phyloP scores from a whole-genome alignment of 1,140 invertebrate species.

The Heliconius hermathena region DNA sequence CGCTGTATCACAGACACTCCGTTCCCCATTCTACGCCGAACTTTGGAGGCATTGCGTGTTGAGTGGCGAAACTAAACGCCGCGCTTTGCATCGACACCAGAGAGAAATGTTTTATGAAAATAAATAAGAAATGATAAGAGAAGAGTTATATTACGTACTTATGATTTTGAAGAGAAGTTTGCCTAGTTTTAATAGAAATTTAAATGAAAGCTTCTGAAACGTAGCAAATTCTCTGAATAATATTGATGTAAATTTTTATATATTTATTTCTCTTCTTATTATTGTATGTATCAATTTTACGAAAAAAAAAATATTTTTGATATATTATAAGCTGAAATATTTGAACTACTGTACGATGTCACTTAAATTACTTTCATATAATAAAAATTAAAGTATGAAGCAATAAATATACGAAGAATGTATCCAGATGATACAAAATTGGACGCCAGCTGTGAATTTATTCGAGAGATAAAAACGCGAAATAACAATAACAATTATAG shows the following conservation, averaged over 20 bases:
- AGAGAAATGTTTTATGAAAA: too few species aligned
- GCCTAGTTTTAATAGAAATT: background rate
- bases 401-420: constrained; percentile 4
- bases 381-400: background rate
- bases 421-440: background rate
- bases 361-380: background rate
- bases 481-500: constrained; percentile 6
- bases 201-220: background rate
- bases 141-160: background rate
- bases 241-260: background rate
- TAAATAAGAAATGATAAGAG: background rate
- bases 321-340: background rate
- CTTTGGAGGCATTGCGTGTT: too few species aligned
- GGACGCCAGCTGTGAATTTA: constrained; percentile 13
- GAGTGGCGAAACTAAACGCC: too few species aligned
- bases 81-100: too few species aligned
- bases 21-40: too few species aligned
- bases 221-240: background rate
- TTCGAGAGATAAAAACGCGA: constrained; percentile 1
- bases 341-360: background rate
- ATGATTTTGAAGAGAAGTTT: background rate
- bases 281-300: too few species aligned
- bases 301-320: too few species aligned
- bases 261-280: background rate
- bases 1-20: too few species aligned